Base-by-base conservation (phyloP, 2,797 vertebrate genomes). In the Babyrousa celebensis region DNA sequence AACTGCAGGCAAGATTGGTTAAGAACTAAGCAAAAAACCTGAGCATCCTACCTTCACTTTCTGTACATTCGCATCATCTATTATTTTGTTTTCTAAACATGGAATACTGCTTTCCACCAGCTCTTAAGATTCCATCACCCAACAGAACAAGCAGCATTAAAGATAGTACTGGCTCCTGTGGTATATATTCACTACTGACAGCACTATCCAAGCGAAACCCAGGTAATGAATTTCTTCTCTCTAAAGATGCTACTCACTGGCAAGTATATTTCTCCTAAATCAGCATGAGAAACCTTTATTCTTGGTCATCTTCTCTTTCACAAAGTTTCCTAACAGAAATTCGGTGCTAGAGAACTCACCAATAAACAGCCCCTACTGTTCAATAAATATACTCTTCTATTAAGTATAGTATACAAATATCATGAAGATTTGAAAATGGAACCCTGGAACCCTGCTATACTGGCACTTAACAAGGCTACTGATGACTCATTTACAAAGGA, bases 401-500 rank as follows among this genome's bases (percentile, higher is more conserved):
- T 89, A 96, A 91, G 77, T 95, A 86, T 97, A 94, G 97, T 92
- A 89, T 97, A 97, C 97, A 98, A 95, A 97, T 92, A 93, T 11
- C 60, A 91, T 63, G 79, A 90, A 79, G 91, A 92, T 97, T 29
- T 95, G 94, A 97, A 97, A 98, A 98, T 97, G 36, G 93, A 96
- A 84, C 84, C 85, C 95, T 96, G 91, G 43, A 48, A 9, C 6
- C 43, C 43, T 96, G 68, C 85, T 97, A 78, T 71, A 56, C 32
- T 91, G 88, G 93, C 96, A 97, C 97, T 97, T 97, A 85, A 86
- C 83, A 96, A 97, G 95, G 95, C 96, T 86, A 97, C 74, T 87
- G 84, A 97, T 54, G 97, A 97, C 93, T 98, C 63, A 58, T 97
- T 98, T 98, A 97, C 94, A 98, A 97, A 98, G 93, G 84, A 98